phyloP scores from a whole-genome alignment of 64 coral and sea anemone genomes.

The Anthopleura sola region DNA sequence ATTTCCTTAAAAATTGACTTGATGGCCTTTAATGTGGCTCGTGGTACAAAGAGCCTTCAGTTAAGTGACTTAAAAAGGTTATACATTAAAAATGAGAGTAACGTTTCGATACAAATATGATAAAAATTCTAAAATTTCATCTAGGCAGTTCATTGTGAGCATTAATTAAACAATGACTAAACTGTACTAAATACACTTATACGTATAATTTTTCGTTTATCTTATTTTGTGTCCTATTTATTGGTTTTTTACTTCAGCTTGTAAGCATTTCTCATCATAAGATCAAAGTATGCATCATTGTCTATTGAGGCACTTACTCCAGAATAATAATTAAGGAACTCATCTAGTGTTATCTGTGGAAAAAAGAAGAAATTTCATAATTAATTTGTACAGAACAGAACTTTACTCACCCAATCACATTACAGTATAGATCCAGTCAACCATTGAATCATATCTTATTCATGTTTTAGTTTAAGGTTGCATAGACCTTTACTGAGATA shows the following conservation, averaged over 20 bases:
- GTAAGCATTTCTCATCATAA: slow-evolving; percentile 99
- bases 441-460: too few species aligned
- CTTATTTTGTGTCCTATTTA: not conserved
- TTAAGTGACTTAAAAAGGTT: too few species aligned
- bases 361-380: not conserved
- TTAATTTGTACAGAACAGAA: too few species aligned
- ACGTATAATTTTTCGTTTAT: not conserved
- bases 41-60: too few species aligned
- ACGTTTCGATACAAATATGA: too few species aligned
- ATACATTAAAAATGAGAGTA: too few species aligned
- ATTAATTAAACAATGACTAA: not conserved
- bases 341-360: slow-evolving; percentile 90
- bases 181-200: not conserved
- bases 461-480: too few species aligned
- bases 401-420: too few species aligned
- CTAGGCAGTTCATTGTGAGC: not conserved
- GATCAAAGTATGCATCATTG: slow-evolving; percentile 92
- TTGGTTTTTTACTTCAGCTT: slow-evolving; percentile 66
- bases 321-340: slow-evolving; percentile 96
- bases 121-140: not conserved
- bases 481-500: too few species aligned
- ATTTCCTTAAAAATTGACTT: too few species aligned
- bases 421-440: too few species aligned
- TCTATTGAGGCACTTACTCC: slow-evolving; percentile 99
- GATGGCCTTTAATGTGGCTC: too few species aligned